Base-by-base conservation (phyloP, 2,888 invertebrate species). In the Dryobotodes eremita region DNA sequence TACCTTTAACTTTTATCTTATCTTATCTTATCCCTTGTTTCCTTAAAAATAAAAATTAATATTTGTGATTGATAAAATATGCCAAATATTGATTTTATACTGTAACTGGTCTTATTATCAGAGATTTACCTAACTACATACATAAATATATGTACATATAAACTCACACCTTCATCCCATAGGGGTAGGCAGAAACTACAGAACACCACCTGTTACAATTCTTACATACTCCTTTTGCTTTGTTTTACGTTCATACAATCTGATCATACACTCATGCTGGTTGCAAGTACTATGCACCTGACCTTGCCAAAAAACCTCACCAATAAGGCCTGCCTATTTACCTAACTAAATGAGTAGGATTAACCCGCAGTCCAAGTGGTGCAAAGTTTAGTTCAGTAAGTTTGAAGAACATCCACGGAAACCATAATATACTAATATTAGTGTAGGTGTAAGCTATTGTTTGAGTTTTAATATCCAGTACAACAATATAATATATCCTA, bases 391-490 rank as follows among this genome's bases (percentile, higher is more conserved):
- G 23, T 31, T 57, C 5, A 0, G 17, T 75, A 31, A 10, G 15
- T 48, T 59, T 48, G 57, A 36, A 48, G n/a, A 46, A 10, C 10
- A 46, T 46, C 46, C 46, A 20, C 10, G 1, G 36, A 48, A 50
- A 75, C n/a, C n/a, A 42, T 20, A 55, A 70, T 62, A 36, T 75
- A 75, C 13, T 15, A 48, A 75, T 59, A 75, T 48, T 36, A 50
- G 1, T 61, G 50, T 61, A 8, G 23, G 13, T 42, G 11, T 77
- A 50, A 48, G 48, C 20, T 75, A 17, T 10, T 31, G 53, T 36
- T 75, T 77, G 26, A 57, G 13, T 75, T 31, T 72, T 62, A 23
- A 50, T 68, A 36, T 26, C 36, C 15, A 69, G 8, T 26, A 53
- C 20, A 71, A n/a, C 11, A 57, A n/a, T n/a, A n/a, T n/a, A n/a